Percentiles rank a stretch among this genome's conserved stretches.
These are phyloP conservation scores for Wiebesia pumilae DNA, from an alignment of 1,140 invertebrate species.

Conservation along the genomic window DNA sequence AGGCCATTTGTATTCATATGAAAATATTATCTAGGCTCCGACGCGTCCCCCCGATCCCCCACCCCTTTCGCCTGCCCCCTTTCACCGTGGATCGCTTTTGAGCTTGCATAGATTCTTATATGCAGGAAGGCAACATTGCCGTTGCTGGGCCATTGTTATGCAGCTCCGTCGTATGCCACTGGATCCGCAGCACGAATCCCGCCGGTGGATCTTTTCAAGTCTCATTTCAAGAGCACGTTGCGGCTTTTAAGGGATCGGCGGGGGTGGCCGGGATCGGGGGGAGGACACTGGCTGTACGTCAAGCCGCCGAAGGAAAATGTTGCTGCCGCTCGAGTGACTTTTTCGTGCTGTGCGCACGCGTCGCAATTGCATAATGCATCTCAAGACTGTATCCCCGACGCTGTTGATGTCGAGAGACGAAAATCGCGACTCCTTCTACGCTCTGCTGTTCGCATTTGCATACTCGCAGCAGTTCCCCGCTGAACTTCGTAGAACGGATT, in stretches of 20 bases:
- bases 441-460: background rate
- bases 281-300: background rate
- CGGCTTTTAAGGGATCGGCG: background rate
- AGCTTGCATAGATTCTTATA: slow-evolving; percentile 33
- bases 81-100: slow-evolving; percentile 30
- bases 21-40: slow-evolving; percentile 52
- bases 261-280: no score
- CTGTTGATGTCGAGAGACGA: background rate
- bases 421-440: background rate
- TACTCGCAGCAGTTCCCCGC: background rate
- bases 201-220: no score
- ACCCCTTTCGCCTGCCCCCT: slow-evolving; percentile 11
- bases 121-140: slow-evolving; percentile 11
- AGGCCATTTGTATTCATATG: slow-evolving; percentile 56
- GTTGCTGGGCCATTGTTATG: slow-evolving; percentile 29
- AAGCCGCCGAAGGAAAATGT: background rate
- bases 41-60: slow-evolving; percentile 25
- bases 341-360: background rate
- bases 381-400: background rate
- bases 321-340: background rate
- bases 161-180: background rate
- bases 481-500: background rate
- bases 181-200: background rate
- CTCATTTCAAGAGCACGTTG: slow-evolving; percentile 14
- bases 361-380: background rate